Evolutionary conservation across 2,113 vertebrate genomes (phyloP).

Genomic region (Alosa alosa): DNA sequence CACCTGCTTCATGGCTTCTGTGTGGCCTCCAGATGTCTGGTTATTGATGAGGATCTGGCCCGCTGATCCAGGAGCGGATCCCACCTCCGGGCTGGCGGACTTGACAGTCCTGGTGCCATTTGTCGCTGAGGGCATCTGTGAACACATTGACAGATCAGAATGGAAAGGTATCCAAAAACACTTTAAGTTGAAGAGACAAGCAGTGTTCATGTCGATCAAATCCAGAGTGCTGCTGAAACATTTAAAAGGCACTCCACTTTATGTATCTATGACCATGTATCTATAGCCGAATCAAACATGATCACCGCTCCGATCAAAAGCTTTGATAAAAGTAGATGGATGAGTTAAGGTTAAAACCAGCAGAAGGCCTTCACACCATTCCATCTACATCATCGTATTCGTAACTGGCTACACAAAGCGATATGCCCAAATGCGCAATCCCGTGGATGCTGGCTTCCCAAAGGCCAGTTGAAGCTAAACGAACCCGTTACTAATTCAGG

Average conservation of each 20-base stretch:
- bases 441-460: not conserved
- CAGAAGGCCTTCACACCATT: slow-evolving; percentile 11
- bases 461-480: not conserved
- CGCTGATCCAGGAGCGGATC: slow-evolving; percentile 72
- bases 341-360: not conserved
- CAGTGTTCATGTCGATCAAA: not conserved
- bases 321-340: not conserved
- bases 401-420: not conserved
- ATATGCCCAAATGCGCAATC: slow-evolving; percentile 11
- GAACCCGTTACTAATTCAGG: not conserved
- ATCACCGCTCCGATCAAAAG: not conserved
- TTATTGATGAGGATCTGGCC: slow-evolving; percentile 57
- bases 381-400: not conserved
- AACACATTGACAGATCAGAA: not conserved
- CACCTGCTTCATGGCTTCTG: slow-evolving; percentile 93
- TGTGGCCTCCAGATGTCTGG: slow-evolving; percentile 70
- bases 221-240: not conserved
- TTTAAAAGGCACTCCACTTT: not conserved
- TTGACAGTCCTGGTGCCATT: slow-evolving; percentile 78
- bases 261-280: not conserved
- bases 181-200: not conserved
- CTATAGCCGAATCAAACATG: not conserved
- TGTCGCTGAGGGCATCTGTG: slow-evolving; percentile 91
- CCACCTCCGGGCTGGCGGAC: slow-evolving; percentile 75
- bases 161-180: not conserved